Percentiles rank a stretch among this genome's conserved stretches.
Conservation (phyloP, 1,140 invertebrate species). For the Anastrepha obliqua region DNA sequence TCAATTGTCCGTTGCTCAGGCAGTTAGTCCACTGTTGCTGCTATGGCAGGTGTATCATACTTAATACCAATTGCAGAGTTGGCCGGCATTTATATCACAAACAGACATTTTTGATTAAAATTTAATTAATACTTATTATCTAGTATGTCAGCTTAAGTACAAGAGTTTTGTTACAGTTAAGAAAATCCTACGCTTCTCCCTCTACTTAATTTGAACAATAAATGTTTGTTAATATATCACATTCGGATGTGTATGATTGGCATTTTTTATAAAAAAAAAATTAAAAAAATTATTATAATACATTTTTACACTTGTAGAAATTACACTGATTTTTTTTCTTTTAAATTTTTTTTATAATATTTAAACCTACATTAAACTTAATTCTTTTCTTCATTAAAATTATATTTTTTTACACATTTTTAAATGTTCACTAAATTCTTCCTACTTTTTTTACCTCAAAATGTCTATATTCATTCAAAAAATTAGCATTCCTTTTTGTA, state of each 20-base stretch:
- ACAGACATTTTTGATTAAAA: neutral
- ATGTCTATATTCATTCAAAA: neutral
- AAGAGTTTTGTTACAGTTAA: neutral
- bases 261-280: neutral
- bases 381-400: too few relatives aligned
- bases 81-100: neutral
- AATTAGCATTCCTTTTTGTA: neutral
- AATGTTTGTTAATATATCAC: neutral
- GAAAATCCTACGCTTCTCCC: neutral
- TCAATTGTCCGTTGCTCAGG: neutral
- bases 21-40: constrained; percentile 16
- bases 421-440: neutral
- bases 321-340: neutral
- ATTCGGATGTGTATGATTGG: neutral
- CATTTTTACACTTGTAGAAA: neutral
- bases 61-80: neutral
- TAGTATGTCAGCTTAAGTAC: neutral
- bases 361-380: too few relatives aligned
- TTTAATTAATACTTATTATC: neutral
- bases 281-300: neutral
- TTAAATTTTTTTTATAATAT: neutral
- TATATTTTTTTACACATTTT: too few relatives aligned
- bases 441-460: neutral
- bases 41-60: neutral
- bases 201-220: neutral